phyloP scores from a whole-genome alignment of 2,888 invertebrate genomes.

The Philereme transversata region DNA sequence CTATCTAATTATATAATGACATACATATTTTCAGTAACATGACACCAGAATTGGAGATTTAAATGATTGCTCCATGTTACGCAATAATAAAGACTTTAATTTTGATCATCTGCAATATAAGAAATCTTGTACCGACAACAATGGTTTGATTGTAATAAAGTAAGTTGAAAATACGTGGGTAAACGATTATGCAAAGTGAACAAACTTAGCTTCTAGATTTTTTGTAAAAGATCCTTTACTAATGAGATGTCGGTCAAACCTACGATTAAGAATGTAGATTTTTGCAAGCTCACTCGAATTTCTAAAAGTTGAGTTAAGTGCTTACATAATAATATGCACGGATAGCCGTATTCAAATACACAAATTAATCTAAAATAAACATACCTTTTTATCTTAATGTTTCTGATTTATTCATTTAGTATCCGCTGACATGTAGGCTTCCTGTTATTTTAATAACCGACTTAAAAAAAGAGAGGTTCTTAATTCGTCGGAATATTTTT shows the following conservation, averaged over 20 bases:
- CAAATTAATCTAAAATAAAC: too few relatives aligned
- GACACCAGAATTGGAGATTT: constrained; percentile 6
- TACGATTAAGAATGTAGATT: constrained; percentile 9
- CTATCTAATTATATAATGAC: constrained; percentile 5
- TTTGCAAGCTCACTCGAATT: constrained; percentile 13
- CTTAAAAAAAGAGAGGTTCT: too few relatives aligned
- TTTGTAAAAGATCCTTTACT: constrained; percentile 8
- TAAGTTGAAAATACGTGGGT: constrained; percentile 9
- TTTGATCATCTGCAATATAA: constrained; percentile 22
- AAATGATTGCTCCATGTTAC: constrained; percentile 5
- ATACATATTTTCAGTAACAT: constrained; percentile 14
- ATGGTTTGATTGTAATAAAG: constrained; percentile 16
- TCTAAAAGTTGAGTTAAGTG: constrained; percentile 2
- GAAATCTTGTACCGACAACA: constrained; percentile 20
- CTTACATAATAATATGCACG: background rate
- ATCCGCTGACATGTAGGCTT: constrained; percentile 19
- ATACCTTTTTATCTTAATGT: background rate
- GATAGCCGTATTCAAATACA: too few relatives aligned
- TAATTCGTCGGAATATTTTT: too few relatives aligned
- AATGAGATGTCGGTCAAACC: constrained; percentile 18
- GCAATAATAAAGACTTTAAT: constrained; percentile 30
- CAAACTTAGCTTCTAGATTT: constrained; percentile 4
- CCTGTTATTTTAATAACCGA: constrained; percentile 21
- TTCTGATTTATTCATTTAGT: constrained; percentile 17
- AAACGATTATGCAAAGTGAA: constrained; percentile 15